Percentiles rank a stretch among this genome's conserved stretches.
These are phyloP conservation scores for Dolomedes plantarius DNA, from an alignment of 2,888 invertebrate species.

Conservation along the genomic window DNA sequence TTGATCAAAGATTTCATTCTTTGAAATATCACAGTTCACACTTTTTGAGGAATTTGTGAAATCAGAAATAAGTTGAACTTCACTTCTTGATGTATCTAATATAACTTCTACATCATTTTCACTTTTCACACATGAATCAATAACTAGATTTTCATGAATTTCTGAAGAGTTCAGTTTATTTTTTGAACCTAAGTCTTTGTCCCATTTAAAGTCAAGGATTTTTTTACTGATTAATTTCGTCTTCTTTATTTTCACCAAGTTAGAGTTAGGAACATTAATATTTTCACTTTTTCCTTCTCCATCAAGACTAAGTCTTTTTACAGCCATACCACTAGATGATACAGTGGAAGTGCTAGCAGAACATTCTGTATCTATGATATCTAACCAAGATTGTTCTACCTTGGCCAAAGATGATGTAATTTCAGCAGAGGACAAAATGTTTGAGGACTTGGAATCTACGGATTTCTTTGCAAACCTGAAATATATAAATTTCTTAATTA, in stretches of 20 bases:
- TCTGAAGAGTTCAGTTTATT: background rate
- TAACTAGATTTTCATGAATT: conserved; percentile 10
- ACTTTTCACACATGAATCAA: background rate
- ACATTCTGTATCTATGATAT: conserved; percentile 35
- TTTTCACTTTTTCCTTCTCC: background rate
- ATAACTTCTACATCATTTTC: background rate
- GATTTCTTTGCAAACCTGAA: conserved; percentile 56
- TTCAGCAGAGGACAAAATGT: background rate
- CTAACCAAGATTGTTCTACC: conserved; percentile 26
- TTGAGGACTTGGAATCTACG: background rate
- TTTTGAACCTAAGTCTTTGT: conserved; percentile 11
- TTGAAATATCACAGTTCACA: background rate
- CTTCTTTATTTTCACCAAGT: conserved; percentile 6
- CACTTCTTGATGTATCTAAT: background rate
- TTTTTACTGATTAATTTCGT: conserved; percentile 28
- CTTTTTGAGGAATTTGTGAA: background rate
- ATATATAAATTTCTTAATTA: no score
- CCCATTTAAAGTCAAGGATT: conserved; percentile 34
- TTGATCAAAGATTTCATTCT: background rate
- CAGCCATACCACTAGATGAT: conserved; percentile 27
- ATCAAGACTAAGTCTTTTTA: conserved; percentile 12
- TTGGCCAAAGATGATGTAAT: background rate
- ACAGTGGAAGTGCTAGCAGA: conserved; percentile 30
- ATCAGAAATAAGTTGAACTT: background rate
- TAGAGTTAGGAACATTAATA: background rate